Conservation (phyloP, 2,113 vertebrate genomes). For the Barbus barbus region DNA sequence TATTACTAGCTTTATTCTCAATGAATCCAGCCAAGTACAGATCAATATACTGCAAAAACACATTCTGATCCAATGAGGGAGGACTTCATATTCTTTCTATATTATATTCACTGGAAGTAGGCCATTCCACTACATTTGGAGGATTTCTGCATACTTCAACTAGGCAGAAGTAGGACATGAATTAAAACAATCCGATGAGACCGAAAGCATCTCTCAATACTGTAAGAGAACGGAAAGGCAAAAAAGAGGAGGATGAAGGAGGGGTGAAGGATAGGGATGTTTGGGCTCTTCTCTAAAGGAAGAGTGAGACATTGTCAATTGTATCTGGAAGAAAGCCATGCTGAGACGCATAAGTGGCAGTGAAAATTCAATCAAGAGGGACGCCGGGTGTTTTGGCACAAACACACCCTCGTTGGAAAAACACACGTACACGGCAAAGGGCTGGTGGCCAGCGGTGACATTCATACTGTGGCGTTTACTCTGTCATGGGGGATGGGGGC, state of each 20-base stretch:
- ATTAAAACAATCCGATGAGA: slow-evolving; percentile 28
- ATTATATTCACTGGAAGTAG: not conserved
- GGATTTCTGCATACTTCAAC: slow-evolving; percentile 9
- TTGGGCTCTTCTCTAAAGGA: not conserved
- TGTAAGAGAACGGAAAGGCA: not conserved
- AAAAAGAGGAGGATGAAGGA: not conserved
- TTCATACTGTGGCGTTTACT: not conserved
- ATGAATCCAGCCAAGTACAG: not conserved
- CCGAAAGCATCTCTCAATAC: not conserved
- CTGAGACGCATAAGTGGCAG: not conserved
- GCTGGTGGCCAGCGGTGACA: slow-evolving; percentile 17
- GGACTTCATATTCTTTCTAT: not conserved
- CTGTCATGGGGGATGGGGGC: not conserved
- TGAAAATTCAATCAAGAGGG: slow-evolving; percentile 15
- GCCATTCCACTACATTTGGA: not conserved
- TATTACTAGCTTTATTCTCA: not conserved
- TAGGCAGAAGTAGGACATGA: slow-evolving; percentile 33
- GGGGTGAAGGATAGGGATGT: slow-evolving; percentile 1
- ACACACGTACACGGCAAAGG: not conserved
- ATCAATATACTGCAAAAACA: too few relatives aligned
- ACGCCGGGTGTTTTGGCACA: not conserved
- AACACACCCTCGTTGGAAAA: too few relatives aligned
- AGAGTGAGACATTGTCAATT: slow-evolving; percentile 4
- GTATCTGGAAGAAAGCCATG: not conserved
- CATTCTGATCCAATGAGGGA: not conserved